A percentile compares a stretch with the other conserved stretches of the same genome.
Evolutionary conservation across 2,888 invertebrate species (phyloP).

Genomic region (Andrena minutula): DNA sequence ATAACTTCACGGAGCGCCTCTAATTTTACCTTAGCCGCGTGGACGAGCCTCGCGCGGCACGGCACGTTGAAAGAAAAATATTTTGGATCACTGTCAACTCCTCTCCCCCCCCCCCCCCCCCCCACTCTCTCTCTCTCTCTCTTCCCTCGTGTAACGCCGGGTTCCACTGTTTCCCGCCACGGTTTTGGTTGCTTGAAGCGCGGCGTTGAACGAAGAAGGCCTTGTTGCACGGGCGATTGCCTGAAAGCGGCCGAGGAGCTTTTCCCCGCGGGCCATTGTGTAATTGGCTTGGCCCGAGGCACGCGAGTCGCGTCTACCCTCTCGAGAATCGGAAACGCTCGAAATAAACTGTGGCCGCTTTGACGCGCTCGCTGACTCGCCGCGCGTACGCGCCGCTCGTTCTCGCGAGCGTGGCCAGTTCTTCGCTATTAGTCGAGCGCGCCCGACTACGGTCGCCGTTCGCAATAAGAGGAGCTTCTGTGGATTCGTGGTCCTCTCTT

Average conservation of each 20-base stretch:
- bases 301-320: conserved; percentile 13
- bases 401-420: conserved; percentile 20
- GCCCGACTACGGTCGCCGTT: neutral
- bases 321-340: conserved; percentile 70
- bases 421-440: neutral
- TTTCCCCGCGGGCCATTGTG: conserved; percentile 51
- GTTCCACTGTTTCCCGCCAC: conserved; percentile 16
- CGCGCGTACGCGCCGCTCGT: conserved; percentile 31
- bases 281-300: conserved; percentile 56
- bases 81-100: conserved; percentile 57
- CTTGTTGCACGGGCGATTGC: neutral
- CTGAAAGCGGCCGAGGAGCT: conserved; percentile 10
- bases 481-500: too few relatives aligned
- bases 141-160: neutral
- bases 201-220: conserved; percentile 4
- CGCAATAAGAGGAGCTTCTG: neutral
- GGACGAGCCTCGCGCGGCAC: conserved; percentile 38
- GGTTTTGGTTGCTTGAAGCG: neutral
- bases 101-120: too few relatives aligned
- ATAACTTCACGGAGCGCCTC: conserved; percentile 57
- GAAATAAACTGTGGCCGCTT: conserved; percentile 65
- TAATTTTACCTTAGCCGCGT: conserved; percentile 44
- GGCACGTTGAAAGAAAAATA: conserved; percentile 50
- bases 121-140: neutral
- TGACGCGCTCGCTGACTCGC: conserved; percentile 52